Percentiles rank a stretch among this genome's conserved stretches.
These are phyloP conservation scores for Carettochelys insculpta DNA, from an alignment of 2,113 vertebrate species.

Conservation along the genomic window DNA sequence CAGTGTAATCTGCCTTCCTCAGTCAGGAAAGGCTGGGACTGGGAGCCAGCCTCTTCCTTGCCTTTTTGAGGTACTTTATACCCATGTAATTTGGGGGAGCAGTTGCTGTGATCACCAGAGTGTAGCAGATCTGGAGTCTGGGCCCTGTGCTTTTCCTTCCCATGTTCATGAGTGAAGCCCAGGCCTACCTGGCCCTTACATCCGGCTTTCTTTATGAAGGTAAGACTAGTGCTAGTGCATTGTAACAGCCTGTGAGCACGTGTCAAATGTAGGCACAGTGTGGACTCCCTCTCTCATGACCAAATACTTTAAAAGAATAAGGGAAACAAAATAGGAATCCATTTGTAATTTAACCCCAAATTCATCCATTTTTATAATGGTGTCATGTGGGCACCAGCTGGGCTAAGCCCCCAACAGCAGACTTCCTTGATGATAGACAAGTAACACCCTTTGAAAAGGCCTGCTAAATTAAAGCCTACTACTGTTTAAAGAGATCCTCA, in stretches of 20 bases:
- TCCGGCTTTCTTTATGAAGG: neutral
- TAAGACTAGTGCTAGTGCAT: neutral
- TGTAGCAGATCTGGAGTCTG: no score
- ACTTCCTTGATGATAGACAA: neutral
- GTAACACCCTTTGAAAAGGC: neutral
- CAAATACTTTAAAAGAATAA: neutral
- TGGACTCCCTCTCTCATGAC: neutral
- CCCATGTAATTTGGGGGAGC: neutral
- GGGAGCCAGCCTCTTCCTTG: neutral
- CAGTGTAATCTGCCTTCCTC: neutral
- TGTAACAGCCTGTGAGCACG: constrained; percentile 9
- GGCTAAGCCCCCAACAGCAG: neutral
- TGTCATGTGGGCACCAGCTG: constrained; percentile 24
- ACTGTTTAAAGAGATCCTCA: neutral
- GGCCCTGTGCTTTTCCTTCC: neutral
- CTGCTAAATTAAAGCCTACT: constrained; percentile 39
- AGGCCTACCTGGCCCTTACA: neutral
- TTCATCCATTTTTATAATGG: neutral
- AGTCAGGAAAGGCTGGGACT: neutral
- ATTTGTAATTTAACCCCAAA: neutral
- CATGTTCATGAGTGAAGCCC: fast-evolving
- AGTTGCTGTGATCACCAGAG: neutral
- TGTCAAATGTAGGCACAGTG: neutral
- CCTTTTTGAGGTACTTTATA: neutral
- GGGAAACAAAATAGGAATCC: neutral